phyloP scores from a whole-genome alignment of 2,113 vertebrate species.

The mouse (Mus musculus) region GRCm39 chr13:113279001-113279500 shows the following conservation, averaged over 20 bases:
- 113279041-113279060: not conserved
- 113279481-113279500: too few species aligned
- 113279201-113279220: constrained; percentile 10
- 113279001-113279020: not conserved
- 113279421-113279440: too few species aligned
- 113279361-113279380: not conserved
- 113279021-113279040: not conserved
- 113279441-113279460: too few species aligned
- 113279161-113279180: not conserved
- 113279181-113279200: not conserved
- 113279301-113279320: not conserved
- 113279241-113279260: constrained; percentile 3
- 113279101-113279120: not conserved
- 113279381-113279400: not conserved
- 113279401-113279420: not conserved
- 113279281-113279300: not conserved
- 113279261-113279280: not conserved
- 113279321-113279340: not conserved
- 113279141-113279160: not conserved
- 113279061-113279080: too few species aligned
- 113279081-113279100: not conserved
- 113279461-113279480: too few species aligned
- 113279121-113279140: not conserved
- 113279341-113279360: not conserved
- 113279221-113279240: not conserved